Evolutionary conservation across 2,797 vertebrate species (phyloP).

Genomic region (Acestrorhynchus altus): DNA sequence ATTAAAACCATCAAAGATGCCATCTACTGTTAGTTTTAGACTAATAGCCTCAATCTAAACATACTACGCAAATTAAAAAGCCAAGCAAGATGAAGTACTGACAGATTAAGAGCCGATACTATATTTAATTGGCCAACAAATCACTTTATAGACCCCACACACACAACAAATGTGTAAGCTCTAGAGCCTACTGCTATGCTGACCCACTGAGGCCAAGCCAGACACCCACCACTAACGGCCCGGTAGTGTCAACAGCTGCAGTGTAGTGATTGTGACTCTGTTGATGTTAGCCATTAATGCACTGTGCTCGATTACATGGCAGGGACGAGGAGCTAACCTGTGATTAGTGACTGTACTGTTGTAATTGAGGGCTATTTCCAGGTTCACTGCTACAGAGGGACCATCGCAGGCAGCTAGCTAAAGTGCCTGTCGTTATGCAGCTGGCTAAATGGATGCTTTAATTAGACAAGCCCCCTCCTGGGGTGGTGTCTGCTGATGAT

Average conservation of each 20-base stretch:
- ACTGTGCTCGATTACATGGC: constrained; percentile 9
- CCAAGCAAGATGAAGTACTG: background rate
- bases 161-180: background rate
- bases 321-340: constrained; percentile 38
- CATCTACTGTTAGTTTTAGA: background rate
- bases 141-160: background rate
- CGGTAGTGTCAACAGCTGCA: background rate
- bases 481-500: constrained; percentile 54
- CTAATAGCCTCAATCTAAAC: background rate
- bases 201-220: background rate
- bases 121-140: background rate
- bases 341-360: constrained; percentile 27
- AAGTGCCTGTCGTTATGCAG: constrained; percentile 58
- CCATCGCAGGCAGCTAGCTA: constrained; percentile 51
- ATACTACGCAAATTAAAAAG: background rate
- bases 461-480: constrained; percentile 45
- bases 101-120: background rate
- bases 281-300: constrained; percentile 35
- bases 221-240: background rate
- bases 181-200: background rate
- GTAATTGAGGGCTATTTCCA: constrained; percentile 47
- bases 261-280: constrained; percentile 4
- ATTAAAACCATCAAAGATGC: too few species aligned
- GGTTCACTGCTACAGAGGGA: constrained; percentile 37
- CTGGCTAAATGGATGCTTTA: constrained; percentile 63